These are phyloP conservation scores for Sceliomorpha sp. DNA, from an alignment of 2,888 invertebrate genomes.

Conservation along the genomic window DNA sequence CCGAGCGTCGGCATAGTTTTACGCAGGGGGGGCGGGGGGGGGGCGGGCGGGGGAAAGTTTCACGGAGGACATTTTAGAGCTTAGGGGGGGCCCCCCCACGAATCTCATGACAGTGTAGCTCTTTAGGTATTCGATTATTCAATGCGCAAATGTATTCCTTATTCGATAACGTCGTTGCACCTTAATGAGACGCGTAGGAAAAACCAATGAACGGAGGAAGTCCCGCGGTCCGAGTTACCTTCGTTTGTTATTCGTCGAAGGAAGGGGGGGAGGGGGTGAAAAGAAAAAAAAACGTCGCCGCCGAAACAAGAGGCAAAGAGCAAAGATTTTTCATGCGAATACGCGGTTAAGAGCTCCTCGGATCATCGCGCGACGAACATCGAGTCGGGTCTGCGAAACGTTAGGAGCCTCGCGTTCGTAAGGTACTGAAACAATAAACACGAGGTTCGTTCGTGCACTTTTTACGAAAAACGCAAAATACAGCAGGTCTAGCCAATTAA, in stretches of 20 bases:
- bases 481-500: constrained; percentile 49
- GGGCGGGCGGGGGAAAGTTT: too few species aligned
- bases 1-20: constrained; percentile 1
- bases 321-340: too few species aligned
- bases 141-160: constrained; percentile 28
- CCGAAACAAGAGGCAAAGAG: too few species aligned
- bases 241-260: too few species aligned
- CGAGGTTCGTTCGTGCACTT: constrained; percentile 46
- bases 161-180: constrained; percentile 29
- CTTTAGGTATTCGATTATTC: constrained; percentile 36
- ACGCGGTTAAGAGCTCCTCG: too few species aligned
- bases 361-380: constrained; percentile 18
- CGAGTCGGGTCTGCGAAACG: constrained; percentile 32
- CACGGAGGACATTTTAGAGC: constrained; percentile 11
- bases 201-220: constrained; percentile 12
- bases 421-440: constrained; percentile 34
- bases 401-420: constrained; percentile 26
- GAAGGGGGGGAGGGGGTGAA: too few species aligned
- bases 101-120: constrained; percentile 27
- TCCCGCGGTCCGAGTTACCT: constrained; percentile 20
- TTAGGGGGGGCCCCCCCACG: constrained; percentile 31
- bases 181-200: constrained; percentile 28
- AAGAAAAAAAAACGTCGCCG: background rate
- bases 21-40: background rate
- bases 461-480: constrained; percentile 36